Evolutionary conservation across 2,113 vertebrate genomes (phyloP).

Genomic region (Acanthochromis polyacanthus): DNA sequence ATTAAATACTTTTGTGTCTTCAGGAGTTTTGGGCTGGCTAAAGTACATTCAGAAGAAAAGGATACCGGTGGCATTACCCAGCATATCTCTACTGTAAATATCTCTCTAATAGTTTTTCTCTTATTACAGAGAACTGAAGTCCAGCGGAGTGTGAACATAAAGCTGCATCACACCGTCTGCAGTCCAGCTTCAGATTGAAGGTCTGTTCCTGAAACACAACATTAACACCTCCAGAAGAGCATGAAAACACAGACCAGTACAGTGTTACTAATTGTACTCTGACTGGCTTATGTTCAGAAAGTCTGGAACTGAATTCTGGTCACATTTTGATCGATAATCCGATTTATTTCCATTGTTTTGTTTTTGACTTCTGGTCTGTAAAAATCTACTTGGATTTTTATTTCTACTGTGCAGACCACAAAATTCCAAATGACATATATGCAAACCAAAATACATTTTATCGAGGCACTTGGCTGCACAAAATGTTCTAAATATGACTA

Average conservation of each 20-base stretch:
- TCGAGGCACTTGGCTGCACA: slow-evolving; percentile 4
- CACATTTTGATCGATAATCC: too few species aligned
- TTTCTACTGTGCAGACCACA: neutral
- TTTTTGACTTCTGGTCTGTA: neutral
- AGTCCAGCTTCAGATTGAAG: too few species aligned
- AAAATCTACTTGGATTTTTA: neutral
- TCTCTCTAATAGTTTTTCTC: neutral
- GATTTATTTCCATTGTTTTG: too few species aligned
- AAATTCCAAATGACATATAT: neutral
- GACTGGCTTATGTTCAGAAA: too few species aligned
- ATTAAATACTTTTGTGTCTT: neutral
- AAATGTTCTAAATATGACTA: slow-evolving; percentile 4
- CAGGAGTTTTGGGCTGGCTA: neutral
- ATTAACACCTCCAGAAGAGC: too few species aligned
- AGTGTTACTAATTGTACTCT: too few species aligned
- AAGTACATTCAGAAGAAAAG: slow-evolving; percentile 39
- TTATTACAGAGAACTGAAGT: slow-evolving; percentile 17
- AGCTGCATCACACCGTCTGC: neutral
- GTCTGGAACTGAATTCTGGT: too few species aligned
- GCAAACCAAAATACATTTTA: neutral
- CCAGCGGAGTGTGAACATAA: neutral
- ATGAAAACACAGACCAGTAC: too few species aligned
- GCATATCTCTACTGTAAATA: slow-evolving; percentile 10
- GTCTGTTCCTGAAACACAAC: too few species aligned
- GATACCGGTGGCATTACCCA: neutral